phyloP scores from a whole-genome alignment of 1,140 invertebrate genomes.

The Plodia interpunctella region DNA sequence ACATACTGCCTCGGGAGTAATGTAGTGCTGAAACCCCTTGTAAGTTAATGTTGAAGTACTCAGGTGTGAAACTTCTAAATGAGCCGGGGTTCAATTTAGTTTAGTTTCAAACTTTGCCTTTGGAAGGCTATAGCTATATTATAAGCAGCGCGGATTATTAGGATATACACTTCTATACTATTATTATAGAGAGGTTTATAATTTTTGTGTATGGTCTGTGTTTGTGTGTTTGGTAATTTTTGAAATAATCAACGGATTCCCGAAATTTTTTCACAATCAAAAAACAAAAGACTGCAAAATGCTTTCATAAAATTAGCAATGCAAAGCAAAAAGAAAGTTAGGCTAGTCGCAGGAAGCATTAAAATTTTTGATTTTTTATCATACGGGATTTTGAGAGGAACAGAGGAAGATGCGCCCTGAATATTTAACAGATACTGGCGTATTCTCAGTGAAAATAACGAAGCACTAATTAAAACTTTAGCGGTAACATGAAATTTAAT shows the following conservation, averaged over 20 bases:
- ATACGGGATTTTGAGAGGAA: conserved; percentile 19
- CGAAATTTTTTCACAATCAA: no score
- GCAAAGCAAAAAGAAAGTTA: no score
- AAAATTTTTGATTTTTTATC: neutral
- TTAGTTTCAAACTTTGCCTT: conserved; percentile 16
- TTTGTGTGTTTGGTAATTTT: no score
- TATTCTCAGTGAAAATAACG: conserved; percentile 31
- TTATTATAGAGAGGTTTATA: no score
- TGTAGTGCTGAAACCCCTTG: conserved; percentile 2
- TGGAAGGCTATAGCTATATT: neutral
- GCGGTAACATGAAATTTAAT: conserved; percentile 33
- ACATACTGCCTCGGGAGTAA: neutral
- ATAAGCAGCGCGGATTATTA: no score
- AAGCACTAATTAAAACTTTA: conserved; percentile 38
- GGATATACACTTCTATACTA: no score
- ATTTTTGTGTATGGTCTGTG: no score
- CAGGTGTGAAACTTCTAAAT: conserved; percentile 28
- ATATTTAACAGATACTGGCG: conserved; percentile 29
- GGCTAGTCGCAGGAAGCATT: no score
- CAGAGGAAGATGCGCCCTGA: conserved; percentile 22
- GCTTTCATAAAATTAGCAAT: no score
- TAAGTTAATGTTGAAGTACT: conserved; percentile 7
- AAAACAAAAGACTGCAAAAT: no score
- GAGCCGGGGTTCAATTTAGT: conserved; percentile 19
- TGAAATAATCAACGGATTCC: no score